Conservation (phyloP, 2,888 invertebrate species). For the Iselma pallidipennis region DNA sequence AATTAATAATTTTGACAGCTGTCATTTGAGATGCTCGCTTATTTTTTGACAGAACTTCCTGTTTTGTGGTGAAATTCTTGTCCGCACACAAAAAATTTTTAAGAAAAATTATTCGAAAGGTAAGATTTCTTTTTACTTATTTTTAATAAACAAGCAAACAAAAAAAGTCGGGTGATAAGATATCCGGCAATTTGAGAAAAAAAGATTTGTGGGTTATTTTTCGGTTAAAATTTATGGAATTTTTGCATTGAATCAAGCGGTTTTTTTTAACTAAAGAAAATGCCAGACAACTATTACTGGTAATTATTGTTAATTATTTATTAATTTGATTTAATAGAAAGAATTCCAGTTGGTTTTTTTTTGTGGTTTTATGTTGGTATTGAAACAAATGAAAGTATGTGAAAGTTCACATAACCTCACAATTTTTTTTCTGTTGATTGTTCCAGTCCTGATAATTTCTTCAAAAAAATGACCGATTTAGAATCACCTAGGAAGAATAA, state of each 20-base stretch:
- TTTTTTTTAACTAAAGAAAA: slow-evolving; percentile 9
- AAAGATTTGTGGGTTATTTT: not conserved
- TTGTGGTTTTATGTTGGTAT: not conserved
- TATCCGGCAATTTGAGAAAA: not conserved
- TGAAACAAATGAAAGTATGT: not conserved
- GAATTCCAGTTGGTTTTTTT: too few species aligned
- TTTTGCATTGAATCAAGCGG: not conserved
- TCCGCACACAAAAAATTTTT: not conserved
- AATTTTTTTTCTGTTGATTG: slow-evolving; percentile 27
- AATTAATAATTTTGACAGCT: not conserved
- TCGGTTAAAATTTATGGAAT: not conserved
- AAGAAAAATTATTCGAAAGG: not conserved
- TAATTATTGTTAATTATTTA: slow-evolving; percentile 21
- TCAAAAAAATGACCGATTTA: slow-evolving; percentile 60
- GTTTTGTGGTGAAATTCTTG: not conserved
- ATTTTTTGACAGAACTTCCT: not conserved
- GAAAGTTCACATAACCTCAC: slow-evolving; percentile 38
- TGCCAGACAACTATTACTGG: slow-evolving; percentile 40
- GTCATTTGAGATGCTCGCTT: too few species aligned
- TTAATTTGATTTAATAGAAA: too few species aligned
- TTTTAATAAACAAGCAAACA: too few species aligned
- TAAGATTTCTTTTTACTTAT: not conserved
- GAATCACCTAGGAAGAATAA: slow-evolving; percentile 76
- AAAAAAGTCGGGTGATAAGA: not conserved
- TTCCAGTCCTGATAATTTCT: slow-evolving; percentile 56